Conservation (phyloP, 92 coral and sea anemone species). For the Porites cylindrica region DNA sequence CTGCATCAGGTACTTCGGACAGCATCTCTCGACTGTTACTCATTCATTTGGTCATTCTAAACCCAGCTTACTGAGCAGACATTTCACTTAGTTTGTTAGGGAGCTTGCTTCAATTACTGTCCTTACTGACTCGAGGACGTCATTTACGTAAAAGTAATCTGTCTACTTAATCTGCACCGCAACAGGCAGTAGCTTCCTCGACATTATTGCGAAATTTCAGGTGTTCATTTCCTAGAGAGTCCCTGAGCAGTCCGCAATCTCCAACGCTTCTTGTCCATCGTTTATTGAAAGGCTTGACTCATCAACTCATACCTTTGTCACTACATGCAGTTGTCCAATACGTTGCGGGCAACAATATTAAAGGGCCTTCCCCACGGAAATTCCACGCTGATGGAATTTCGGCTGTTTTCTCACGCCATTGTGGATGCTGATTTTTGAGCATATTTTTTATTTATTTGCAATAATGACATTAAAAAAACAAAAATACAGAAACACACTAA, state of each 20-base stretch:
- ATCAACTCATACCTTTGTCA: slow-evolving; percentile 16
- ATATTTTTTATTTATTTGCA: too few species aligned
- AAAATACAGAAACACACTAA: too few species aligned
- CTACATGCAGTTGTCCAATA: slow-evolving; percentile 54
- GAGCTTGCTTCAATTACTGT: slow-evolving; percentile 36
- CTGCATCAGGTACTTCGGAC: slow-evolving; percentile 47
- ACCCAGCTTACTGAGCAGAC: slow-evolving; percentile 56
- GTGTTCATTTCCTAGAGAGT: slow-evolving; percentile 73
- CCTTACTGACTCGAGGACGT: slow-evolving; percentile 63
- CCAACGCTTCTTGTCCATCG: slow-evolving; percentile 49
- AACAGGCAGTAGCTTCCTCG: slow-evolving; percentile 48
- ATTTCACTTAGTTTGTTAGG: slow-evolving; percentile 46
- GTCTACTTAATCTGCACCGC: slow-evolving; percentile 62
- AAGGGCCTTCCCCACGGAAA: background rate
- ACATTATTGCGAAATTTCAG: slow-evolving; percentile 61
- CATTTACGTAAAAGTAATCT: slow-evolving; percentile 75
- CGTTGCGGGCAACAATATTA: too few species aligned
- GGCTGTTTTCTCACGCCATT: too few species aligned
- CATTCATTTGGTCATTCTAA: slow-evolving; percentile 53
- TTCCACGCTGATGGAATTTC: too few species aligned
- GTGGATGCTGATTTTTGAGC: too few species aligned
- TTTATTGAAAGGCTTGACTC: slow-evolving; percentile 51
- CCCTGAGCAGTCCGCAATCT: slow-evolving; percentile 61
- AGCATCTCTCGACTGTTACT: slow-evolving; percentile 24
- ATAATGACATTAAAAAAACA: too few species aligned